These are phyloP conservation scores for Epinephelus fuscoguttatus DNA, from an alignment of 2,113 vertebrate species.

Conservation along the genomic window DNA sequence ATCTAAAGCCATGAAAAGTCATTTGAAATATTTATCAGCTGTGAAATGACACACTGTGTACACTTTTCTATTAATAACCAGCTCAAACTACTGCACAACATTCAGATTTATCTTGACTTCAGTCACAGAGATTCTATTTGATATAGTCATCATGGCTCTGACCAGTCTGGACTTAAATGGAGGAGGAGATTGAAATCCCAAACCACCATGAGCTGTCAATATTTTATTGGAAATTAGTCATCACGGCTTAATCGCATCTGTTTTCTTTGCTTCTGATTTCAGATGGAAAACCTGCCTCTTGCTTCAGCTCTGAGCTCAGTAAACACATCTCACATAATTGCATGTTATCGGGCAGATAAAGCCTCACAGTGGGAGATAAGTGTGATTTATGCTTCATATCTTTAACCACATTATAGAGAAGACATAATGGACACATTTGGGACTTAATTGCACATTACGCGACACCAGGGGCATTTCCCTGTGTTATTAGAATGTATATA, in stretches of 20 bases:
- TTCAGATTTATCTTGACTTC: slow-evolving; percentile 1
- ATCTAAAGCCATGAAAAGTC: not conserved
- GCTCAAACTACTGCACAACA: not conserved
- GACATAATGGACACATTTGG: slow-evolving; percentile 26
- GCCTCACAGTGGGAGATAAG: slow-evolving; percentile 48
- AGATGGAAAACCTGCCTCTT: not conserved
- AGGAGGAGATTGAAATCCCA: slow-evolving; percentile 17
- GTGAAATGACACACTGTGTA: not conserved
- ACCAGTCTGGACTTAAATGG: not conserved
- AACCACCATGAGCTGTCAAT: slow-evolving; percentile 5
- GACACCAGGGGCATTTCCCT: slow-evolving; percentile 35
- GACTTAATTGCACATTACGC: slow-evolving; percentile 58
- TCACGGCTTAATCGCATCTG: not conserved
- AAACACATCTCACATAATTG: slow-evolving; percentile 22
- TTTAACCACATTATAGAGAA: slow-evolving; percentile 43
- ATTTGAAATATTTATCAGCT: not conserved
- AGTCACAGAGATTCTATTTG: not conserved
- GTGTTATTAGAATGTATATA: slow-evolving; percentile 67
- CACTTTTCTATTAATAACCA: slow-evolving; percentile 4
- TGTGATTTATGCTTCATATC: slow-evolving; percentile 64
- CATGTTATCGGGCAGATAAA: slow-evolving; percentile 3
- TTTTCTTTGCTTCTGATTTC: not conserved
- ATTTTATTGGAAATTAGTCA: slow-evolving; percentile 15
- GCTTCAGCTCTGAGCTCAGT: not conserved
- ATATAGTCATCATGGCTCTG: not conserved